Base-by-base conservation (phyloP, 2,797 vertebrate species). In the Tragelaphus oryx region DNA sequence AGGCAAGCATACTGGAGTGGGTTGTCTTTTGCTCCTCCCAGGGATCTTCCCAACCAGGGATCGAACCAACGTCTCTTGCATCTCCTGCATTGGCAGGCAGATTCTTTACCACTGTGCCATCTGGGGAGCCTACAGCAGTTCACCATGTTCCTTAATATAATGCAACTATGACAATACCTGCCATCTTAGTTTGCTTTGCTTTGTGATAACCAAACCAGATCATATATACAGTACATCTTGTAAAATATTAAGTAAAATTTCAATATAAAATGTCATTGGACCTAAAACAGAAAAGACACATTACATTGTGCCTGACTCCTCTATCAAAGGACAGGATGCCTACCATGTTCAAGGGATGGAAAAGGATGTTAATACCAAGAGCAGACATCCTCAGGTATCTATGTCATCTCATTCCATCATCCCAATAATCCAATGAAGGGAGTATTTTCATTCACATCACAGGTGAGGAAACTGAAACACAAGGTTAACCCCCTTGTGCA, bases 201-300 rank as follows among this genome's bases (percentile, higher is more conserved):
- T 55, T 81, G 20, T 65, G 52, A 85, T 74, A 84, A 79, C 71
- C 88, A 83, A 76, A 82, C 13, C 13, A 62, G 13, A 46, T 50
- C 55, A 57, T 60, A 57, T 17, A 28, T 41, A 4, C 13, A 52
- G 74, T 48, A 28, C 10, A 62, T 82, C 59, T 71, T 76, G 3
- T 71, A 88, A 94, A 96, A 10, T 74, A 87, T 65, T 79, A 80
- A 89, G 41, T 80, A 65, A 76, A 89, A 79, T 55, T 86, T 14
- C n/a, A 41, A 24, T 22, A 54, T 50, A 50, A 87, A 84, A 75
- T 46, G 83, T 54, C 54, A 74, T 0, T 52, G 68, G 33, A 50
- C 11, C 44, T 90, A 57, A 81, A 94, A 85, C 82, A 87, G 37
- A 80, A 68, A 82, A 93, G 75, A 54, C 6, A 46, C 17, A n/a